Evolutionary conservation across 2,797 vertebrate species (phyloP).

Genomic region (Prionace glauca): DNA sequence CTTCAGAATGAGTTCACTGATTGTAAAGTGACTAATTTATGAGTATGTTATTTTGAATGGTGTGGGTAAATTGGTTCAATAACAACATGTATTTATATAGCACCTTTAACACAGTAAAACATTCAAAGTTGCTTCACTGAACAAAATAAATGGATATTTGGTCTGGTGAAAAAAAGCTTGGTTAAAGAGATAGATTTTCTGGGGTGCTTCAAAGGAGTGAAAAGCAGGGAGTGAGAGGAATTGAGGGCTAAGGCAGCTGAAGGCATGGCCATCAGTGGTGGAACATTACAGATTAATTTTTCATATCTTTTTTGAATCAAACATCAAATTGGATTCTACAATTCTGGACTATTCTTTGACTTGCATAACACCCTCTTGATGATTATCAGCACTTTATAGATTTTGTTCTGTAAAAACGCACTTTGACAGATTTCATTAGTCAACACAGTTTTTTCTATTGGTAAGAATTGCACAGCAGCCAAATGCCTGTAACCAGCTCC

Average conservation of each 20-base stretch:
- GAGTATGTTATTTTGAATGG: not conserved
- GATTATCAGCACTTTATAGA: not conserved
- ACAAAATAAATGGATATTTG: not conserved
- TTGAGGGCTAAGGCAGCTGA: too few species aligned
- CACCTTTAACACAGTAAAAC: not conserved
- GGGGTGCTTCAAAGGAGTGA: too few species aligned
- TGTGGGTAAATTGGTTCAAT: not conserved
- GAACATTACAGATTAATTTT: not conserved
- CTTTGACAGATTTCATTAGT: too few species aligned
- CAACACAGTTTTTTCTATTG: too few species aligned
- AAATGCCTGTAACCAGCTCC: too few species aligned
- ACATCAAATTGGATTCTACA: not conserved
- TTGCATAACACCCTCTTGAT: not conserved
- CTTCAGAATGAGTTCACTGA: not conserved
- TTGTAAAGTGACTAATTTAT: not conserved
- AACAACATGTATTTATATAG: not conserved
- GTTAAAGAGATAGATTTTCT: too few species aligned
- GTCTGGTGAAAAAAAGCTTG: too few species aligned
- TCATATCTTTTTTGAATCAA: not conserved
- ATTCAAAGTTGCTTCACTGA: not conserved
- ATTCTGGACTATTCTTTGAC: not conserved
- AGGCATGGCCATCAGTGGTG: not conserved
- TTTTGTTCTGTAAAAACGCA: not conserved
- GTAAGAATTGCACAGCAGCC: too few species aligned
- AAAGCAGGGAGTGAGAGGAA: too few species aligned